Evolutionary conservation across 2,113 vertebrate genomes (phyloP).

Genomic region (Campylomormyrus tamandua): DNA sequence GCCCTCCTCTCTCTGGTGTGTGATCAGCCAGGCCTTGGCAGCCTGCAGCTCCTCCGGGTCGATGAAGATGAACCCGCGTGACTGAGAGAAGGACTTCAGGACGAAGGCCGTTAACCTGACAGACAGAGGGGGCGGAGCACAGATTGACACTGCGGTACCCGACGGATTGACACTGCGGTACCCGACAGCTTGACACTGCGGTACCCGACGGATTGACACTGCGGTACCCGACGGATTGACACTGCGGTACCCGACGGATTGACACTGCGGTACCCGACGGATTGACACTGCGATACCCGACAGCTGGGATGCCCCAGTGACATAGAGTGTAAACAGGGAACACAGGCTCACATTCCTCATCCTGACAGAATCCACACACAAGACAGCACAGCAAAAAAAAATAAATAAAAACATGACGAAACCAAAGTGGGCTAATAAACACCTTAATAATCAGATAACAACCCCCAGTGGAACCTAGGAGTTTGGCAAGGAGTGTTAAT

Average conservation of each 20-base stretch:
- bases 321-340: constrained; percentile 38
- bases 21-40: constrained; percentile 83
- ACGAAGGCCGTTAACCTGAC: constrained; percentile 88
- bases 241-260: constrained; percentile 22
- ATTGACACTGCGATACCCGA: too few species aligned
- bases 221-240: too few species aligned
- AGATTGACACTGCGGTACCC: too few species aligned
- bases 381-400: constrained; percentile 22
- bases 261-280: too few species aligned
- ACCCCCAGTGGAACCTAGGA: constrained; percentile 36
- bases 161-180: constrained; percentile 34
- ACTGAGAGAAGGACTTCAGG: constrained; percentile 87
- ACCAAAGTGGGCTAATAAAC: constrained; percentile 43
- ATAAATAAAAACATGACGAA: constrained; percentile 30
- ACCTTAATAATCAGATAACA: constrained; percentile 49
- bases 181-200: constrained; percentile 17
- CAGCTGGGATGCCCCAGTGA: constrained; percentile 37
- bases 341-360: constrained; percentile 27
- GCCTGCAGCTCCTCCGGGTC: constrained; percentile 76
- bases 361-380: constrained; percentile 15
- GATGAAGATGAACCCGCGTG: constrained; percentile 86
- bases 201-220: too few species aligned
- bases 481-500: constrained; percentile 25
- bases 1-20: constrained; percentile 76
- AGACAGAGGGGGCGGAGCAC: constrained; percentile 8